These are phyloP conservation scores for Erythrocercus mccallii DNA, from an alignment of 2,113 vertebrate genomes.

Conservation along the genomic window DNA sequence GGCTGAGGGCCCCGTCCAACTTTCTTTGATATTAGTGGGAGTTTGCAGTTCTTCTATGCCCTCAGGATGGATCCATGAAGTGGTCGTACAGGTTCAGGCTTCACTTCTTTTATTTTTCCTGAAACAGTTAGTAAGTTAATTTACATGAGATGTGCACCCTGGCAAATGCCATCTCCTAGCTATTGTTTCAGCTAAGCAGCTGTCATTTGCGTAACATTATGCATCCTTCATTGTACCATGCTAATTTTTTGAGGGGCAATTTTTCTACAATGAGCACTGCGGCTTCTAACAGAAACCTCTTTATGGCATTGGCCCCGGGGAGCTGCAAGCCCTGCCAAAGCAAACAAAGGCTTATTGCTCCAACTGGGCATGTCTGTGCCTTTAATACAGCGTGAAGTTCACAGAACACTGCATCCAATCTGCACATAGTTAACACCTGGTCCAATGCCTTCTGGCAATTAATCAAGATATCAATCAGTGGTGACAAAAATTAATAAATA, in stretches of 20 bases:
- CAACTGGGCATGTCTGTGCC: constrained; percentile 81
- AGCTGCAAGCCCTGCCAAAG: constrained; percentile 88
- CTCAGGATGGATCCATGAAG: constrained; percentile 27
- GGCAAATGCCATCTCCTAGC: constrained; percentile 82
- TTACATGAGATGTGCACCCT: constrained; percentile 81
- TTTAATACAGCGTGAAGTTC: constrained; percentile 80
- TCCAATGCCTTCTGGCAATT: constrained; percentile 76
- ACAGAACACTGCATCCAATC: constrained; percentile 80
- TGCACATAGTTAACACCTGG: constrained; percentile 80
- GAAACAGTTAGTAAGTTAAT: constrained; percentile 71
- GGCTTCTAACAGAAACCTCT: constrained; percentile 93
- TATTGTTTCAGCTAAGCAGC: constrained; percentile 83
- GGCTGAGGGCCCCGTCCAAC: background rate
- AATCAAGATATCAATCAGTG: constrained; percentile 91
- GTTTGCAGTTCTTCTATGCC: constrained; percentile 12
- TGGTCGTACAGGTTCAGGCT: constrained; percentile 45
- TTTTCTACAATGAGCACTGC: constrained; percentile 93
- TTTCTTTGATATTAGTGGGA: constrained; percentile 23
- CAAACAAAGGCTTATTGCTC: constrained; percentile 90
- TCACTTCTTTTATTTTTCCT: constrained; percentile 51
- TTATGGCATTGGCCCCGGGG: constrained; percentile 90
- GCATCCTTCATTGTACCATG: constrained; percentile 90
- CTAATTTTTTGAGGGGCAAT: constrained; percentile 88
- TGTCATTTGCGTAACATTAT: constrained; percentile 88
- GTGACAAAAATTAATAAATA: constrained; percentile 73